These are phyloP conservation scores for Proctacanthus coquilletti DNA, from an alignment of 1,140 invertebrate genomes.

Conservation along the genomic window DNA sequence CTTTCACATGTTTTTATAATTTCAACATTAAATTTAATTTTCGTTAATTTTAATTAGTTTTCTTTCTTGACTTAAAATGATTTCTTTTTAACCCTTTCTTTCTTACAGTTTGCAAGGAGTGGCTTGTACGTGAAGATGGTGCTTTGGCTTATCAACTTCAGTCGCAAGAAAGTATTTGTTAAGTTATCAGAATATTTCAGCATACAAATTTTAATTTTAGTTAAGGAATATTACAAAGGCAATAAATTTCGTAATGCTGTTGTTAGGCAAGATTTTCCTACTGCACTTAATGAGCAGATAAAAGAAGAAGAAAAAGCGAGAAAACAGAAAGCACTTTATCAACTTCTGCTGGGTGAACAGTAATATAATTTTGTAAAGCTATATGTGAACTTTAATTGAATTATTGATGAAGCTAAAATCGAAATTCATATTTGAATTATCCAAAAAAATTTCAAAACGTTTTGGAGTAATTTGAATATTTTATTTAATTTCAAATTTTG, in stretches of 20 bases:
- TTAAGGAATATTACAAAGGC: conserved; percentile 64
- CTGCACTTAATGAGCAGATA: conserved; percentile 66
- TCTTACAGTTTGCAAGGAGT: conserved; percentile 69
- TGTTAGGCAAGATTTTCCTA: conserved; percentile 75
- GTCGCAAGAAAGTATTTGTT: conserved; percentile 62
- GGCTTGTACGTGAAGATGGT: conserved; percentile 83
- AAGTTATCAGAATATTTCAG: conserved; percentile 4
- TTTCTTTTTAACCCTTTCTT: conserved; percentile 11
- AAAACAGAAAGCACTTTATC: conserved; percentile 40
- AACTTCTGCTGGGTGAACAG: conserved; percentile 45
- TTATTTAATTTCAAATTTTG: too few species aligned
- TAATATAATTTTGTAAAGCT: too few species aligned
- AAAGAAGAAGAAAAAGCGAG: conserved; percentile 52
- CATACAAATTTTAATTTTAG: conserved; percentile 29
- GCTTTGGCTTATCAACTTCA: conserved; percentile 78
- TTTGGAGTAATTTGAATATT: too few species aligned
- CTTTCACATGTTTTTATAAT: too few species aligned
- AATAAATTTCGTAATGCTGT: conserved; percentile 77
- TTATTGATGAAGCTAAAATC: too few species aligned
- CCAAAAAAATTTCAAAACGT: conserved; percentile 1
- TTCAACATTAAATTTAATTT: too few species aligned
- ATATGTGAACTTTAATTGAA: conserved; percentile 21
- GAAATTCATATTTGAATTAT: too few species aligned
- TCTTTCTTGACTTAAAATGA: too few species aligned
- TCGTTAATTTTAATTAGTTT: too few species aligned